Percentiles rank a stretch among this genome's conserved stretches.
phyloP scores from a whole-genome alignment of 2,113 vertebrate species.

The Blennius ocellaris region DNA sequence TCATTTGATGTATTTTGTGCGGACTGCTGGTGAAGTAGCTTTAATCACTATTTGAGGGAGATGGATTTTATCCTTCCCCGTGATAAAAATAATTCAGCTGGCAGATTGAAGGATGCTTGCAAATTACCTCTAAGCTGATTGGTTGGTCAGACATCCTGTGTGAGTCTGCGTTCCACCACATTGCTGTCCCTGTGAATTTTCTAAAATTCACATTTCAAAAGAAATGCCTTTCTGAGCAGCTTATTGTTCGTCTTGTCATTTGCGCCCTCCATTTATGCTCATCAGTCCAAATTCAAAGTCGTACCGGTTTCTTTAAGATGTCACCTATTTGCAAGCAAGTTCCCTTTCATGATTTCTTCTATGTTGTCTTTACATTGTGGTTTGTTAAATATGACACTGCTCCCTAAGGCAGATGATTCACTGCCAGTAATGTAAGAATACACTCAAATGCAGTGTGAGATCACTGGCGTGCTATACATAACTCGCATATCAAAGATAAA shows the following conservation, averaged over 20 bases:
- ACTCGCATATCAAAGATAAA: neutral
- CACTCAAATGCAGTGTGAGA: too few species aligned
- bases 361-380: neutral
- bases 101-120: conserved; percentile 6
- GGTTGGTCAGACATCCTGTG: conserved; percentile 5
- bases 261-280: neutral
- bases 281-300: neutral
- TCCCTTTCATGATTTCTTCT: neutral
- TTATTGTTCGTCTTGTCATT: neutral
- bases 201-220: conserved; percentile 3
- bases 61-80: too few species aligned
- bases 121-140: conserved; percentile 11
- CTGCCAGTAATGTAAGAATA: too few species aligned
- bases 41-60: too few species aligned
- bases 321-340: neutral
- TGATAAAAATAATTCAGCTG: neutral
- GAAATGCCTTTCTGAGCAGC: neutral
- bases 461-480: neutral
- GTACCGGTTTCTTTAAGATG: neutral
- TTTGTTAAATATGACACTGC: neutral
- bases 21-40: too few species aligned
- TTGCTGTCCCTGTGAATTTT: conserved; percentile 19
- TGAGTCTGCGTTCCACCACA: conserved; percentile 13
- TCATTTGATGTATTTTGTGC: too few species aligned
- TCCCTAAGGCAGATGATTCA: too few species aligned